Base-by-base conservation (phyloP, 2,113 vertebrate species). In the Oplegnathus fasciatus region DNA sequence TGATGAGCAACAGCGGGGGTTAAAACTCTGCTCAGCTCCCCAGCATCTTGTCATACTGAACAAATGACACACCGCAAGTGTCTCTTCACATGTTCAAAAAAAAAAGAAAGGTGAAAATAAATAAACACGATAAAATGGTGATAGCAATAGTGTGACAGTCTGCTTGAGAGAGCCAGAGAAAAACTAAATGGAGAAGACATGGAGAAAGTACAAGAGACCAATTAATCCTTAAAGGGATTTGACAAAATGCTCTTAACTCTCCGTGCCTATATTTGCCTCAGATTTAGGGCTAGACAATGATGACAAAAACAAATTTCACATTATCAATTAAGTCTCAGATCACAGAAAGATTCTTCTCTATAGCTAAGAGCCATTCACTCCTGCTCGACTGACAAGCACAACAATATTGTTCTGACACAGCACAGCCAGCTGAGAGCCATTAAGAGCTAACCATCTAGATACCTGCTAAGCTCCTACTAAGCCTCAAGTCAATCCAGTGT, bases 401-500 rank as follows among this genome's bases (percentile, higher is more conserved):
- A 62, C 30, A 71, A 42, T 65, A 37, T 17, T 52, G 55, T 20
- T 37, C 17, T 65, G 52, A 77, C 48, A 78, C 24, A 76, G 37
- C 8, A 28, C 28, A 73, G 69, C 79, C 65, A 80, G 54, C 74
- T 60, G 62, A 77, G n/a, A 78, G 55, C 28, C 46, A 82, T 55
- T 75, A 57, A 71, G 57, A n/a, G n/a, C 64, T 64, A 75, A 67
- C 22, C 5, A 34, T 60, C 30, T 58, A 55, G 62, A 65, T 52
- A 76, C 14, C 24, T 2, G 1, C 46, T 68, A 54, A 81, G 37
- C 50, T 78, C 34, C 58, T 26, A 11, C 70, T 75, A 71, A 85
- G 37, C 68, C 52, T 62, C 22, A 69, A 80, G 67, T 85, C 72
- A 85, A 85, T 80, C 80, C 62, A 83, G 20, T 46, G n/a, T 32